Base-by-base conservation (phyloP, 2,797 vertebrate species). In the Pitangus sulphuratus region DNA sequence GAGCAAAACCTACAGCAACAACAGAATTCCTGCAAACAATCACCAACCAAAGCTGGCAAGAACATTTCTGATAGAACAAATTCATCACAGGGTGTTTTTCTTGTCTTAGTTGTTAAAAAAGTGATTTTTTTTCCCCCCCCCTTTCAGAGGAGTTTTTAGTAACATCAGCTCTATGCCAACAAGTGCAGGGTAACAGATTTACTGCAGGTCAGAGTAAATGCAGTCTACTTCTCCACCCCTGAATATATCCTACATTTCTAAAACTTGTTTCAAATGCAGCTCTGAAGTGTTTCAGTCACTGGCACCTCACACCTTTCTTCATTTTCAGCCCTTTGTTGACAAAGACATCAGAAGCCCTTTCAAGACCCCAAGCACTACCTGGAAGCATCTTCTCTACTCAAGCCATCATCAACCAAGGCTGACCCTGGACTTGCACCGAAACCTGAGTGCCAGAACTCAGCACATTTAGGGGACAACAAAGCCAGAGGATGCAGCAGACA, bases 381-480 rank as follows among this genome's bases (percentile, higher is more conserved):
- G 44, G 33, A 78, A 75, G 45, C 54, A 79, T 7, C 58, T 45
- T 45, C 40, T 44, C 47, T n/a, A 11, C 24, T 53, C 39, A 31
- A 51, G 9, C 6, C 45, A 62, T 48, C 33, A 30, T 3, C 45
- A 69, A 0, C 2, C 22, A 37, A 72, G 35, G 14, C 37, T 42
- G 33, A 37, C 35, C 25, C 8, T 2, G 6, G 20, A 12, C 20
- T 54, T 17, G 4, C 7, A 74, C 4, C 26, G 31, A 35, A 50
- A 60, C 4, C 45, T 25, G 2, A 44, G 25, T 7, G 6, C n/a
- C 62, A 53, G 7, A 92, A 64, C 2, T 0, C 1, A n/a, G 1
- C 51, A 42, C 14, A 75, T 4, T 8, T 3, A 61, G 19, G 12
- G 5, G 31, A 64, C 72, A 69, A 39, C 39, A 65, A 42, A 77